These are phyloP conservation scores for Pangasius krempfi DNA, from an alignment of 2,797 vertebrate genomes.

Conservation along the genomic window DNA sequence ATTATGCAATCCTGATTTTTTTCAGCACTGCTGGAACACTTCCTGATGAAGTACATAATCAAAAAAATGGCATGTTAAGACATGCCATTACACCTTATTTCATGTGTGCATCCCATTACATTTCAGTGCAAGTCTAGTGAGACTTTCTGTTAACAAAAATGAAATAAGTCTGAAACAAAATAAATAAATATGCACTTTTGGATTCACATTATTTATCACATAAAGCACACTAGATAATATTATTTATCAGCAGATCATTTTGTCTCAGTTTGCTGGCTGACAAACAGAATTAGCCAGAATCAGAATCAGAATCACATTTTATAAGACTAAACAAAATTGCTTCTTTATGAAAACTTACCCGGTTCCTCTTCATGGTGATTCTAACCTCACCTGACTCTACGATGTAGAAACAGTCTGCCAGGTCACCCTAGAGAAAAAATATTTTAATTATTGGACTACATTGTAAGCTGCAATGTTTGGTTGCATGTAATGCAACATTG, in stretches of 20 bases:
- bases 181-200: neutral
- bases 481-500: neutral
- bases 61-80: neutral
- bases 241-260: neutral
- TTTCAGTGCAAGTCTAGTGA: neutral
- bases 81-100: constrained; percentile 4
- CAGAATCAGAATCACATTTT: constrained; percentile 5
- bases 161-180: neutral
- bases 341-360: constrained; percentile 76
- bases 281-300: neutral
- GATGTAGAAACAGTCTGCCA: constrained; percentile 96
- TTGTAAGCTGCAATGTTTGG: constrained; percentile 1
- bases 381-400: constrained; percentile 98
- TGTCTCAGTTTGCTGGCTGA: neutral
- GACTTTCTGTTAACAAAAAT: neutral
- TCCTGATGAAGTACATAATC: neutral
- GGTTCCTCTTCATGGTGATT: constrained; percentile 95
- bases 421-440: constrained; percentile 83
- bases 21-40: constrained; percentile 3
- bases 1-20: neutral
- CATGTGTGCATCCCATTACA: neutral
- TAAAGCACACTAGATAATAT: neutral
- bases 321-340: neutral
- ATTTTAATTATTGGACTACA: constrained; percentile 7
- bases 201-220: neutral